Evolutionary conservation across 1,140 invertebrate species (phyloP).

Genomic region (Elymnias hypermnestra): DNA sequence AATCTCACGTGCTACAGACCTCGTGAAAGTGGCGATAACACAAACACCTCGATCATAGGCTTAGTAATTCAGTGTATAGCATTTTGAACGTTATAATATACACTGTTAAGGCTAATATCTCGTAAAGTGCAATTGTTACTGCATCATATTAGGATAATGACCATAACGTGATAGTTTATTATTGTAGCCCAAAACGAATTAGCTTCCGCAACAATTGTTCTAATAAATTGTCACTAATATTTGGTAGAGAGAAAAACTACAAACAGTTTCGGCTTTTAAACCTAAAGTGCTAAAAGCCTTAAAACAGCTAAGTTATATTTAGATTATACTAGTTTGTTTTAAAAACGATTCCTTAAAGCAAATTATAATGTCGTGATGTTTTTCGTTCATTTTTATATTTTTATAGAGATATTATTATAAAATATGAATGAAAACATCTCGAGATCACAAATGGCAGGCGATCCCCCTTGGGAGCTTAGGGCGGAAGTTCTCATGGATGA

Average conservation of each 20-base stretch:
- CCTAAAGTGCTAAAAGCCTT: too few species aligned
- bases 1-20: constrained; percentile 14
- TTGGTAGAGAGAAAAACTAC: not conserved
- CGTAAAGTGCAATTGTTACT: not conserved
- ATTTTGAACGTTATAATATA: constrained; percentile 1
- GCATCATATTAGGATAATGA: constrained; percentile 6
- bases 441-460: too few species aligned
- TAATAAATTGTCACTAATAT: not conserved
- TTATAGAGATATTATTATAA: too few species aligned
- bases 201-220: not conserved
- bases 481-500: too few species aligned
- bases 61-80: not conserved
- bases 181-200: not conserved
- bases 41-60: constrained; percentile 12
- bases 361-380: too few species aligned
- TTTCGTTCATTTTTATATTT: too few species aligned
- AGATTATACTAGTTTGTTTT: too few species aligned
- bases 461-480: too few species aligned
- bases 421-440: too few species aligned
- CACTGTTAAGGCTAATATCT: not conserved
- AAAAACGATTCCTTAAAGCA: too few species aligned
- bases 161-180: not conserved
- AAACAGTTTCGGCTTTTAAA: too few species aligned
- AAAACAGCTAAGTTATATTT: too few species aligned
- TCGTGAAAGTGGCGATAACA: constrained; percentile 12